Conservation (phyloP, 2,113 vertebrate genomes). For the Mellivora capensis region DNA sequence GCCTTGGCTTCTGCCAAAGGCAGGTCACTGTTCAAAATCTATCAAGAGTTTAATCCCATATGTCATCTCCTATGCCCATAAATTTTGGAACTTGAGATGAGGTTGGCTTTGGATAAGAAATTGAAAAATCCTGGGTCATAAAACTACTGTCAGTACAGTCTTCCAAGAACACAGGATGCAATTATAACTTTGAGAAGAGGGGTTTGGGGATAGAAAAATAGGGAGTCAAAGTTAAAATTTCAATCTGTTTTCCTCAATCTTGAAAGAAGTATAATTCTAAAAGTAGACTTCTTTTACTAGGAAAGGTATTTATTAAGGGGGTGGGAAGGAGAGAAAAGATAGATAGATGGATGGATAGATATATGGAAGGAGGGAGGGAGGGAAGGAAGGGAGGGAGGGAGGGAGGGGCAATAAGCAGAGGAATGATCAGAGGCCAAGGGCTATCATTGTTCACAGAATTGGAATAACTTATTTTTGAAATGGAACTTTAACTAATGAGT, state of each 20-base stretch:
- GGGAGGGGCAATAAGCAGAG: neutral
- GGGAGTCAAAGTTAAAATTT: neutral
- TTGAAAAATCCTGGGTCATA: conserved; percentile 63
- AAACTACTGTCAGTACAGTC: conserved; percentile 56
- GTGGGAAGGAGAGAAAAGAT: neutral
- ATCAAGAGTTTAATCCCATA: conserved; percentile 51
- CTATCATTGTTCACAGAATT: neutral
- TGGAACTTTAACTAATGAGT: neutral
- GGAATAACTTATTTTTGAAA: neutral
- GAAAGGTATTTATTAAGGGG: neutral
- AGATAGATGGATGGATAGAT: neutral
- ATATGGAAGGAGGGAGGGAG: neutral
- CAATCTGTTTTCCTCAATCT: neutral
- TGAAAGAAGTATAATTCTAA: neutral
- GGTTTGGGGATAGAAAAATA: neutral
- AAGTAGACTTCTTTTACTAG: neutral
- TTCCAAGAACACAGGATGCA: conserved; percentile 43
- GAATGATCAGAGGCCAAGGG: neutral
- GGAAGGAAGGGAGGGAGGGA: neutral
- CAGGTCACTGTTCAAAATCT: neutral
- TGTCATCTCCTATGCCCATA: conserved; percentile 54
- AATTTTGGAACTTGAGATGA: conserved; percentile 50
- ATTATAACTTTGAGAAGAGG: conserved; percentile 31
- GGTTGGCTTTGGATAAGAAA: conserved; percentile 68
- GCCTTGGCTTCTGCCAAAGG: conserved; percentile 34